A percentile compares a stretch with the other conserved stretches of the same genome.
phyloP scores from a whole-genome alignment of 2,888 invertebrate genomes.

The Papilio protenor region DNA sequence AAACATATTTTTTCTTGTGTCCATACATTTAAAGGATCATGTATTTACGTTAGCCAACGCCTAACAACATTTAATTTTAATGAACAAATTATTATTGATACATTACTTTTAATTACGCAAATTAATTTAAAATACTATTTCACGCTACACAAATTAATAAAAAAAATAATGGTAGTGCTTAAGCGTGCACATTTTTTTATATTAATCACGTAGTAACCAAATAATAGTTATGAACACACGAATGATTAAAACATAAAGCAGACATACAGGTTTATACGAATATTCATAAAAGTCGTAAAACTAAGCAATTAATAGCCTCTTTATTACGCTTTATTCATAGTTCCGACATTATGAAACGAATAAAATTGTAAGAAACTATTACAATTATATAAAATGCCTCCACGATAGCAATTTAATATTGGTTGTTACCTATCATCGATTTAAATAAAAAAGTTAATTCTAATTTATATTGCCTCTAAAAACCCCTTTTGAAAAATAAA shows the following conservation, averaged over 20 bases:
- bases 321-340: conserved; percentile 30
- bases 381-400: background rate
- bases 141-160: background rate
- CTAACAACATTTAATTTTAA: background rate
- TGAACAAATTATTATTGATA: background rate
- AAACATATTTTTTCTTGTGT: background rate
- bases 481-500: too few species aligned
- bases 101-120: conserved; percentile 9
- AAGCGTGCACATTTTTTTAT: background rate
- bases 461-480: background rate
- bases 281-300: conserved; percentile 33
- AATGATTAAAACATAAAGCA: conserved; percentile 24
- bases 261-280: conserved; percentile 21
- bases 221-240: conserved; percentile 5
- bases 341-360: background rate
- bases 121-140: conserved; percentile 15
- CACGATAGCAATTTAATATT: conserved; percentile 7
- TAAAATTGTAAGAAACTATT: conserved; percentile 14
- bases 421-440: conserved; percentile 4
- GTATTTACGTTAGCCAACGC: background rate
- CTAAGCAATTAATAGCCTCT: conserved; percentile 27
- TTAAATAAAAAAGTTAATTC: background rate
- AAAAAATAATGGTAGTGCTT: background rate
- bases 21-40: background rate
- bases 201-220: conserved; percentile 18